A percentile compares a stretch with the other conserved stretches of the same genome.
Conservation (phyloP, 2,797 vertebrate species). For the Amniataba percoides region DNA sequence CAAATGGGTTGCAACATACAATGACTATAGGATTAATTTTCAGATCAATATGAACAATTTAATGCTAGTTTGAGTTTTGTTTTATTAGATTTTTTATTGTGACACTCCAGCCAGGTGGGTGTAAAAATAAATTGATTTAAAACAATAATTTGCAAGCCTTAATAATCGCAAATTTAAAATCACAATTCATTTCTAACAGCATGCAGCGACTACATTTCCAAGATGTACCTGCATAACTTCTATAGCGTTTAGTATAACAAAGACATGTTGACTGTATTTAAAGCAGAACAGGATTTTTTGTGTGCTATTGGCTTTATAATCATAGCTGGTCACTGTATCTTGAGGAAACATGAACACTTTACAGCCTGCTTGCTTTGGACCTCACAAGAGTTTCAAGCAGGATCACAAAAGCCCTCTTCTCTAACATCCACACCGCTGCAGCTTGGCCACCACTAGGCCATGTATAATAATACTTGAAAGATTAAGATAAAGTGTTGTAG, state of each 20-base stretch:
- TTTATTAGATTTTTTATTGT: background rate
- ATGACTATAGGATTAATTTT: background rate
- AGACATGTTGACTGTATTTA: background rate
- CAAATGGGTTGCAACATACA: background rate
- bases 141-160: background rate
- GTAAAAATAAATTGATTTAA: background rate
- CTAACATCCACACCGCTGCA: slow-evolving; percentile 37
- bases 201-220: too few relatives aligned
- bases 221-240: background rate
- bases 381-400: background rate
- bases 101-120: background rate
- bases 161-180: too few relatives aligned
- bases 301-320: background rate
- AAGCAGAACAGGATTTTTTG: background rate
- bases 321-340: background rate
- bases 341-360: slow-evolving; percentile 15
- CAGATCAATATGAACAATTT: background rate
- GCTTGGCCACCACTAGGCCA: slow-evolving; percentile 42
- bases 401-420: slow-evolving; percentile 30
- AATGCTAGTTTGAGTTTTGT: background rate
- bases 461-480: slow-evolving; percentile 67
- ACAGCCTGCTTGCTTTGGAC: slow-evolving; percentile 25
- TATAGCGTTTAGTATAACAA: background rate
- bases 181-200: too few relatives aligned
- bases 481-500: slow-evolving; percentile 82